Conservation (phyloP, 2,888 invertebrate species). For the Sesia bembeciformis region DNA sequence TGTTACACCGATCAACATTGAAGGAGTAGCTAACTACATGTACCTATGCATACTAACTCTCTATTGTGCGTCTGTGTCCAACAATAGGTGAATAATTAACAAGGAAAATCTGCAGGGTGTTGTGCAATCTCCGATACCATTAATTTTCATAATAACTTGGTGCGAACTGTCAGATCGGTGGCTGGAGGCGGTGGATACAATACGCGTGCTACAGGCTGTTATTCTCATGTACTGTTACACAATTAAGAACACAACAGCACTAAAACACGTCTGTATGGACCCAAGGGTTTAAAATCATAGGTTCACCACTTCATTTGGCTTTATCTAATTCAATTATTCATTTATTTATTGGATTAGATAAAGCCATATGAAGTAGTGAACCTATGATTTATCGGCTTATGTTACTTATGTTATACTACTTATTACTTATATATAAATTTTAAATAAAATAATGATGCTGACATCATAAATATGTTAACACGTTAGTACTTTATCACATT, state of each 20-base stretch:
- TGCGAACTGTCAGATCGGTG: conserved; percentile 13
- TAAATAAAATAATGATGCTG: too few relatives aligned
- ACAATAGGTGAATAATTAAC: conserved; percentile 32
- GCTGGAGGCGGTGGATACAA: conserved; percentile 11
- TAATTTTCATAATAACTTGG: conserved; percentile 21
- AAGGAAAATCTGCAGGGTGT: conserved; percentile 17
- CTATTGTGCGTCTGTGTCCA: conserved; percentile 8
- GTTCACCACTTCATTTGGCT: too few relatives aligned
- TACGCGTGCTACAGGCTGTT: conserved; percentile 4
- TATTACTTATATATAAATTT: too few relatives aligned
- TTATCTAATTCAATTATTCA: too few relatives aligned
- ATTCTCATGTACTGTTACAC: conserved; percentile 11
- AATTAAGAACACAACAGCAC: conserved; percentile 6
- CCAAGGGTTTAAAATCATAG: too few relatives aligned
- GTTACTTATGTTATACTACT: too few relatives aligned
- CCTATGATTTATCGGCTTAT: too few relatives aligned
- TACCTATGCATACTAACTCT: conserved; percentile 8
- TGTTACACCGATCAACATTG: conserved; percentile 7
- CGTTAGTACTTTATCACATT: too few relatives aligned
- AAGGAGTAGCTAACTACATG: conserved; percentile 12
- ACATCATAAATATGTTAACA: too few relatives aligned
- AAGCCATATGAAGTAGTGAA: too few relatives aligned
- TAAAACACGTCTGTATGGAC: neutral
- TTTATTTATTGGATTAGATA: too few relatives aligned
- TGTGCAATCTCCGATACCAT: conserved; percentile 6